Evolutionary conservation across 1,140 invertebrate species (phyloP).

Genomic region (Aphelenchoides besseyi): DNA sequence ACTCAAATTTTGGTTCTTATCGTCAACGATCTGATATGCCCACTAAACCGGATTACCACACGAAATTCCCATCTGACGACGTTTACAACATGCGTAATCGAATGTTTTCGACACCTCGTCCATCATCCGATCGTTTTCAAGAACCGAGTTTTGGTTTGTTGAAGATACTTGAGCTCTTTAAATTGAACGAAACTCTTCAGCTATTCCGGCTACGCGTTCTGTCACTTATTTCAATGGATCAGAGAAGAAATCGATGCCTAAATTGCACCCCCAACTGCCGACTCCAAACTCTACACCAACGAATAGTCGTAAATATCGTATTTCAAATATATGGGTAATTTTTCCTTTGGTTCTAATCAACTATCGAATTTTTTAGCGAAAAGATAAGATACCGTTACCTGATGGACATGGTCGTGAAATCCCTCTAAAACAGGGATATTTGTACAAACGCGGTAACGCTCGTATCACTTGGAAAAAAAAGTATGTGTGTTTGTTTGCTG

Average conservation of each 20-base stretch:
- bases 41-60: not conserved
- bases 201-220: not conserved
- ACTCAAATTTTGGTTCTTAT: not conserved
- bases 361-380: conserved; percentile 18
- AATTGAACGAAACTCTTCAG: not conserved
- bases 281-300: conserved; percentile 83
- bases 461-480: conserved; percentile 82
- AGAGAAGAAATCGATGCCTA: not conserved
- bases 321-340: conserved; percentile 74
- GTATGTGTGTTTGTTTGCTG: conserved; percentile 89
- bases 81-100: not conserved
- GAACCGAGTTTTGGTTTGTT: not conserved
- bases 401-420: conserved; percentile 71
- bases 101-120: not conserved
- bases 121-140: not conserved
- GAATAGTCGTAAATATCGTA: conserved; percentile 70
- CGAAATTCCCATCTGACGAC: not conserved
- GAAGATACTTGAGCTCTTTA: too few species aligned
- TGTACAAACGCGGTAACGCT: conserved; percentile 88
- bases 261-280: not conserved
- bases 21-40: not conserved
- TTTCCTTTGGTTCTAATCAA: not conserved
- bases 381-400: conserved; percentile 6
- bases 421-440: conserved; percentile 89
- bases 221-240: not conserved